Percentiles rank a stretch among this genome's conserved stretches.
Evolutionary conservation across 2,113 vertebrate genomes (phyloP).

Genomic region (Saccopteryx bilineata): DNA sequence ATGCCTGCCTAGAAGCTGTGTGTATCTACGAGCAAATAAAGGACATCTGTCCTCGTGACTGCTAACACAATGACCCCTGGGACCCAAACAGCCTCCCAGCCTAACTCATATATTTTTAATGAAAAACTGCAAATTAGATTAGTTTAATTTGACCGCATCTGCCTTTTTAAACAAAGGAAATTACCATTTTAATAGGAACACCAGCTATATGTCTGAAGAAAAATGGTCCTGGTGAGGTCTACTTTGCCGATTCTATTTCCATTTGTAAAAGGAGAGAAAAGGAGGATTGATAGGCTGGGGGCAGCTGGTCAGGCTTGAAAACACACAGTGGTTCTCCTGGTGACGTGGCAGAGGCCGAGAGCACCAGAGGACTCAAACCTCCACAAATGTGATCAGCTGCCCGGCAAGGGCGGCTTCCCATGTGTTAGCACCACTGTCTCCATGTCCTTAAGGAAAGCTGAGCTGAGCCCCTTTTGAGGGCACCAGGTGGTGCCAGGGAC

Average conservation of each 20-base stretch:
- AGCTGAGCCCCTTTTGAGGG: not conserved
- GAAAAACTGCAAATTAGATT: slow-evolving; percentile 83
- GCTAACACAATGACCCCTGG: slow-evolving; percentile 67
- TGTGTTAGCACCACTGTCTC: accelerated
- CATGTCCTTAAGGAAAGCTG: not conserved
- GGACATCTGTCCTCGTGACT: slow-evolving; percentile 67
- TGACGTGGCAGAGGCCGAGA: not conserved
- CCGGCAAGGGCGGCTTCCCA: not conserved
- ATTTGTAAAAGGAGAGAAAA: slow-evolving; percentile 50
- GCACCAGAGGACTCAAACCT: not conserved
- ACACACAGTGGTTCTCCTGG: not conserved
- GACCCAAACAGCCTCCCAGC: slow-evolving; percentile 54
- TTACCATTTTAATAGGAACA: slow-evolving; percentile 83
- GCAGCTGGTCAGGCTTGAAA: not conserved
- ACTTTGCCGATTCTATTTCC: slow-evolving; percentile 21
- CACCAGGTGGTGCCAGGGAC: not conserved
- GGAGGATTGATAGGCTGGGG: not conserved
- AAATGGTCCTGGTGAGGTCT: slow-evolving; percentile 61
- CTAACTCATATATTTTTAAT: slow-evolving; percentile 78
- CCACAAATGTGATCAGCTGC: not conserved
- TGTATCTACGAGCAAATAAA: slow-evolving; percentile 65
- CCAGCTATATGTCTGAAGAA: slow-evolving; percentile 73
- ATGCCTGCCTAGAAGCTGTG: slow-evolving; percentile 45
- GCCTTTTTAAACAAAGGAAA: slow-evolving; percentile 84
- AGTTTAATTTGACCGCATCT: slow-evolving; percentile 82